A percentile compares a stretch with the other conserved stretches of the same genome.
Evolutionary conservation across 2,888 invertebrate genomes (phyloP).

Genomic region (Melanchra persicariae): DNA sequence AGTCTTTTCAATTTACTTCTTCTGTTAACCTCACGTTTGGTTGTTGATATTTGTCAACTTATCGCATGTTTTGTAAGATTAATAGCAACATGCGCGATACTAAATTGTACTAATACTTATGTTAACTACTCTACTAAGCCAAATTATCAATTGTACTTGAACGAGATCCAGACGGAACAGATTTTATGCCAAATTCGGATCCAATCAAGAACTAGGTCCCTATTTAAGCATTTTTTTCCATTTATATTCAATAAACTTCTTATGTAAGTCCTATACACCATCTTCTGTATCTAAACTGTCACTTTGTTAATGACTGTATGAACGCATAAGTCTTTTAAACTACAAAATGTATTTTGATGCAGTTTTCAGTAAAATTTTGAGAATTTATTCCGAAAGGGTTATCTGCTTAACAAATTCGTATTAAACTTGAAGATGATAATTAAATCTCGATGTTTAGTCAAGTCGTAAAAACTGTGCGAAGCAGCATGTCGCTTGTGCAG

Average conservation of each 20-base stretch:
- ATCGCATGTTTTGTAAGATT: conserved; percentile 17
- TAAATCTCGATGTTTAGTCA: background rate
- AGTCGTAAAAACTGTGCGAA: background rate
- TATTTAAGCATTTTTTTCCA: background rate
- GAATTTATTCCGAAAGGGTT: background rate
- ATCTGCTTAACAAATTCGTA: background rate
- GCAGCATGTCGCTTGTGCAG: background rate
- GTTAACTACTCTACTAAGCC: background rate
- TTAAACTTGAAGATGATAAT: background rate
- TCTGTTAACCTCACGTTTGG: background rate
- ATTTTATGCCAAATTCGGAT: no score
- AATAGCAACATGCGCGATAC: conserved; percentile 28
- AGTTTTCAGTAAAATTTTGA: no score
- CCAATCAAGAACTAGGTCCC: no score
- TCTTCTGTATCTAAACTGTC: no score
- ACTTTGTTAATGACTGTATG: background rate
- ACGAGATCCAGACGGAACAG: background rate
- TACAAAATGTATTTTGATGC: no score
- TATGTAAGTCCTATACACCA: no score
- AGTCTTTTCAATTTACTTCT: conserved; percentile 13
- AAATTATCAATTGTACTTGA: background rate
- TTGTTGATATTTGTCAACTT: conserved; percentile 13
- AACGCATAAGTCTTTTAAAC: no score
- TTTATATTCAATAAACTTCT: background rate
- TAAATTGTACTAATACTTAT: conserved; percentile 37